Conservation (phyloP, 2,888 invertebrate genomes). For the Protophormia terraenovae region DNA sequence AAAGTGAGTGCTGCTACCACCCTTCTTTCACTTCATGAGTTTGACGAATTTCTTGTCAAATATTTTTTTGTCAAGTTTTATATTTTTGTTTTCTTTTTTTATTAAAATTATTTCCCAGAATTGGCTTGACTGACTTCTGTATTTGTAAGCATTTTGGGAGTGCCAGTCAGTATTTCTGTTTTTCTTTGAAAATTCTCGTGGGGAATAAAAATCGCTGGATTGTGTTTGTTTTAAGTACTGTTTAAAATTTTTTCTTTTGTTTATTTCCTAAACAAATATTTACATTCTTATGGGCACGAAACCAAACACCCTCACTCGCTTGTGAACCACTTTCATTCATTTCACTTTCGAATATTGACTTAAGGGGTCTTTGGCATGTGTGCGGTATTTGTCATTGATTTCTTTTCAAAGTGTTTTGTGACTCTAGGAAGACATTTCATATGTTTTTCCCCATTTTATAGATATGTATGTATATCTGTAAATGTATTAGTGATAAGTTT, state of each 20-base stretch:
- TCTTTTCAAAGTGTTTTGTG: conserved; percentile 23
- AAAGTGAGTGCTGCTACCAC: conserved; percentile 30
- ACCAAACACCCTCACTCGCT: conserved; percentile 37
- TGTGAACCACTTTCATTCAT: conserved; percentile 28
- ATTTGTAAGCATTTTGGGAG: conserved; percentile 39
- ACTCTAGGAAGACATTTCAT: conserved; percentile 18
- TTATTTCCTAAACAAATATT: conserved; percentile 77
- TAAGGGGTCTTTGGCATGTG: conserved; percentile 56
- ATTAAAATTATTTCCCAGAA: conserved; percentile 75
- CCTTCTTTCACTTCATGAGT: conserved; percentile 70
- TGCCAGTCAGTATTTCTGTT: conserved; percentile 37
- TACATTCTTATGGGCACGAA: conserved; percentile 71
- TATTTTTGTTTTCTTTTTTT: conserved; percentile 66
- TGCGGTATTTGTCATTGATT: conserved; percentile 65
- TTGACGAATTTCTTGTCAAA: conserved; percentile 78
- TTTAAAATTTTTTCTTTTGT: conserved; percentile 13
- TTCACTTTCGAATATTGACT: conserved; percentile 37
- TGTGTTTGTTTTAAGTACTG: conserved; percentile 73
- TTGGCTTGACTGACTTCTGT: conserved; percentile 68
- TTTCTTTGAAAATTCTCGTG: conserved; percentile 33
- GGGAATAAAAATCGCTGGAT: conserved; percentile 73
- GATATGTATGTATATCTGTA: not conserved
- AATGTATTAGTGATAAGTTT: not conserved
- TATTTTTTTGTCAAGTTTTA: conserved; percentile 70
- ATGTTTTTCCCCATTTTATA: conserved; percentile 28